Evolutionary conservation across 2,113 vertebrate genomes (phyloP).

Genomic region (Pluvianellus socialis): DNA sequence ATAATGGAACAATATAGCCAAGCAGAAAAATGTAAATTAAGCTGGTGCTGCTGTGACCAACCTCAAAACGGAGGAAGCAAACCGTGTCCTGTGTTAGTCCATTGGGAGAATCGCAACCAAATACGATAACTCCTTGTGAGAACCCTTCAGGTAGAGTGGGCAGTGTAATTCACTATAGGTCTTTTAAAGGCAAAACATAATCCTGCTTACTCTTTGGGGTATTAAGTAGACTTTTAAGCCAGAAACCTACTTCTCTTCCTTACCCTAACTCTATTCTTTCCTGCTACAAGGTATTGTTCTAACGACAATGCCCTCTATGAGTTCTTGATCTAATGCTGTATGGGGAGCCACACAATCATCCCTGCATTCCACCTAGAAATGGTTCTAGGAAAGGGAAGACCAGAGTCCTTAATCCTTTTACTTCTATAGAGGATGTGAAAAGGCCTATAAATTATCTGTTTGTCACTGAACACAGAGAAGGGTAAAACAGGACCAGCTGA

Average conservation of each 20-base stretch:
- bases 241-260: not conserved
- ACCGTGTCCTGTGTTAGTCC: not conserved
- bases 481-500: not conserved
- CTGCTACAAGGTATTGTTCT: not conserved
- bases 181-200: not conserved
- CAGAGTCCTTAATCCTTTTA: not conserved
- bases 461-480: not conserved
- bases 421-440: not conserved
- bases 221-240: not conserved
- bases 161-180: not conserved
- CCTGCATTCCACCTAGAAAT: not conserved
- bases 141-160: not conserved
- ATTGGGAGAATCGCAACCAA: accelerated
- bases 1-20: not conserved
- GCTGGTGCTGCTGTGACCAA: not conserved
- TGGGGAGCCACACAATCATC: not conserved
- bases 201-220: not conserved
- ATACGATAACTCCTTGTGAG: accelerated
- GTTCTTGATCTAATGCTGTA: not conserved
- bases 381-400: not conserved
- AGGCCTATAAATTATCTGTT: not conserved
- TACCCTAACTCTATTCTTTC: not conserved
- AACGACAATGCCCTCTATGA: not conserved
- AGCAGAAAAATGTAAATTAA: not conserved
- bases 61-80: not conserved